Base-by-base conservation (phyloP, 2,797 vertebrate genomes). In the Sebastes ruberrimus region DNA sequence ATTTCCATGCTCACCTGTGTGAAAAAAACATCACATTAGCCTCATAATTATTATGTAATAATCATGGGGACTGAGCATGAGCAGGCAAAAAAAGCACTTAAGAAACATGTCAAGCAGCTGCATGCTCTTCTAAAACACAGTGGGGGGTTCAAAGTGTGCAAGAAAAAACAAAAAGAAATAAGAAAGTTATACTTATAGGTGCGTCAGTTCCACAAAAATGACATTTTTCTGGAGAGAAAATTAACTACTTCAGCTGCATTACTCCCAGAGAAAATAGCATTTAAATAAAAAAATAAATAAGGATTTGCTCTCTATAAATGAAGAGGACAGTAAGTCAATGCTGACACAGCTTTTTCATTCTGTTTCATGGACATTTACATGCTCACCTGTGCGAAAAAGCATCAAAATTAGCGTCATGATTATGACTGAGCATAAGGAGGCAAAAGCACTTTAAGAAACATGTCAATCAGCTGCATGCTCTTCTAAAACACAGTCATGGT, bases 151-250 rank as follows among this genome's bases (percentile, higher is more conserved):
- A 20, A 42, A 7, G 3, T 56, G 33, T 42, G 61, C 25, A 71
- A 35, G 13, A 35, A 71, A 79, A 79, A 35, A 0, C n/a, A 42
- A 46, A 42, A 10, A 52, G 8, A 35, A 55, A 52, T 13, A 61
- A 38, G 28, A 75, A 84, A 82, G 76, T 80, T 82, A 71, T 30
- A 35, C 25, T 67, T n/a, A 32, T n/a, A 71, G 57, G 76, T 83
- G 78, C 75, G 64, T 73, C 76, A 82, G n/a, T 61, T 52, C 4
- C 57, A 38, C 4, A 57, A 28, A 70, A 59, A 42, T 27, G 25
- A 30, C 13, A 53, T 71, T 74, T 77, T 62, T 38, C 33, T 27
- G 46, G 3, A n/a, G 66, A 60, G 68, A 60, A 66, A 72, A 75
- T 59, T 2, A 75, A 57, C 46, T 18, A 52, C 20, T 22, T 13